Conservation (phyloP, 2,797 vertebrate genomes). For the Rhincodon typus region DNA sequence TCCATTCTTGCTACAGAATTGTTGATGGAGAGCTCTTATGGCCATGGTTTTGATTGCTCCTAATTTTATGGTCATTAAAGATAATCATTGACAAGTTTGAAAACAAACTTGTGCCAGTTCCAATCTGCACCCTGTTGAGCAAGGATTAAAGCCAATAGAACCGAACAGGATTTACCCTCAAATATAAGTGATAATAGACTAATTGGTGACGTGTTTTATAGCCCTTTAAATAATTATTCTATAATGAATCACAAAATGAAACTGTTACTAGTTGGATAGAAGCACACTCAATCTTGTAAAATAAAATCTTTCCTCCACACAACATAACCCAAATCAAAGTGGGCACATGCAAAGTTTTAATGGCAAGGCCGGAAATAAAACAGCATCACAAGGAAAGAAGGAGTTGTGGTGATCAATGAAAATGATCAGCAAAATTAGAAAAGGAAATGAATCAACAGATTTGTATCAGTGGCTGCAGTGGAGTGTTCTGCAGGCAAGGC, state of each 20-base stretch:
- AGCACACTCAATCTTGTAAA: neutral
- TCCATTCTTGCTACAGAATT: neutral
- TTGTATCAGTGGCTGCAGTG: neutral
- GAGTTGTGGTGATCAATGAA: neutral
- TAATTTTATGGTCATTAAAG: neutral
- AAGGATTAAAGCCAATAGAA: neutral
- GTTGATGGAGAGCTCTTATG: neutral
- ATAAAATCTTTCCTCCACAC: neutral
- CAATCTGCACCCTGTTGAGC: neutral
- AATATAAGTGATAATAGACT: neutral
- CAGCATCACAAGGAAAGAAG: neutral
- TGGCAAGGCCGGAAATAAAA: neutral
- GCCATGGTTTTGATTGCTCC: neutral
- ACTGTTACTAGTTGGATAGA: neutral
- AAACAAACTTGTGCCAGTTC: neutral
- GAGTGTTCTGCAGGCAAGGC: neutral
- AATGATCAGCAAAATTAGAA: neutral
- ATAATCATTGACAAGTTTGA: neutral
- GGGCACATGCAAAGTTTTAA: neutral
- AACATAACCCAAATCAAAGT: neutral
- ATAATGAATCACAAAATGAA: neutral
- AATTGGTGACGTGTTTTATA: neutral
- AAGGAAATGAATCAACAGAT: neutral
- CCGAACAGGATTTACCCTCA: neutral
- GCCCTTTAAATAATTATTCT: neutral